phyloP scores from a whole-genome alignment of 2,888 invertebrate species.

The Platypus cylindrus region DNA sequence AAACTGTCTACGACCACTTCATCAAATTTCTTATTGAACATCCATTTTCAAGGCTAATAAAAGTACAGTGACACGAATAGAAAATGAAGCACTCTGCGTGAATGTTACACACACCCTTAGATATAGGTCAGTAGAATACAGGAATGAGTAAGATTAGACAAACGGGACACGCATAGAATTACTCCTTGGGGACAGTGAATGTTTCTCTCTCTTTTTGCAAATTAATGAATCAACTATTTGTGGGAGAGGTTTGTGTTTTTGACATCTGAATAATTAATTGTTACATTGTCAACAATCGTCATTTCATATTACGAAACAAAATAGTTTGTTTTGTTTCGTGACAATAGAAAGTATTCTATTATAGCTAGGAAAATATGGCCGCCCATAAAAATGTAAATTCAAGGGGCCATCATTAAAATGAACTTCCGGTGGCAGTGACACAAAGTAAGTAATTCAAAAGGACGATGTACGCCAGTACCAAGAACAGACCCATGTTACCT shows the following conservation, averaged over 20 bases:
- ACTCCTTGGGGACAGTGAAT: conserved; percentile 14
- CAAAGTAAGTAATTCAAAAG: conserved; percentile 15
- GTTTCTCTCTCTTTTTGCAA: no score
- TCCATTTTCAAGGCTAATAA: conserved; percentile 5
- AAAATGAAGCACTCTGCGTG: conserved; percentile 13
- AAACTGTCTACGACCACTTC: no score
- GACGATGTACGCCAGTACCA: conserved; percentile 22
- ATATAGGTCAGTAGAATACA: conserved; percentile 17
- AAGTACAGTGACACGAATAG: conserved; percentile 13
- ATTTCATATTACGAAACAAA: no score
- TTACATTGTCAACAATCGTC: no score
- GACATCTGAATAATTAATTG: no score
- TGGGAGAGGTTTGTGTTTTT: no score
- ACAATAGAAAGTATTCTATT: no score
- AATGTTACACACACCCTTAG: conserved; percentile 9
- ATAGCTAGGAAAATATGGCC: conserved; percentile 10
- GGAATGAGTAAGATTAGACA: conserved; percentile 13
- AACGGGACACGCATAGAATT: conserved; percentile 10
- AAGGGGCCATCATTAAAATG: conserved; percentile 14
- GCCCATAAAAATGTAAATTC: conserved; percentile 18
- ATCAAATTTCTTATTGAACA: no score
- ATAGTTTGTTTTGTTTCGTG: no score
- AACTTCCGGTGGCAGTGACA: conserved; percentile 25
- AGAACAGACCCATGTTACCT: conserved; percentile 24
- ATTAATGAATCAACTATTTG: no score